Base-by-base conservation (phyloP, 2,888 invertebrate genomes). In the Serrognathus titanus region DNA sequence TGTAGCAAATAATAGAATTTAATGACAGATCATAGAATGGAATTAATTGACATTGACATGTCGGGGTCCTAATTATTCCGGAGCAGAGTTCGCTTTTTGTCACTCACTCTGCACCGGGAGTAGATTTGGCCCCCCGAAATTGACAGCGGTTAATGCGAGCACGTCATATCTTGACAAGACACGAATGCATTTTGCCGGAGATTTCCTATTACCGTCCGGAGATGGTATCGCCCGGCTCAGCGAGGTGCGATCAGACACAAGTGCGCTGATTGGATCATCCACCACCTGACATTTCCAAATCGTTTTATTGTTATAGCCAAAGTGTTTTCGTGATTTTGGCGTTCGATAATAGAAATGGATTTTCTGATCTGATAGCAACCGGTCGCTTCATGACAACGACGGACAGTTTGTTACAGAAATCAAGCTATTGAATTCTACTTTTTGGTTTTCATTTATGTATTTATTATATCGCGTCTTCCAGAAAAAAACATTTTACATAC, bases 281-380 rank as follows among this genome's bases (percentile, higher is more conserved):
- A 46, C 57, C 57, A 60, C 60, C 60, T 60, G 60, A 60, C 60
- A 57, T 53, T 55, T 57, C 54, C 40, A 54, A 54, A 50, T 57
- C 59, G 54, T 48, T 57, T 57, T 60, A 60, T 60, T 60, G 60
- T 60, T 57, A 52, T 43, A 50, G 45, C 52, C 49, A 31, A 53
- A 45, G 53, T 52, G 50, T 54, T 55, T 58, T 51, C 46, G 50
- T 43, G 53, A 54, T 54, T 58, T 58, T 55, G 50, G 51, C 43
- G 39, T 46, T 43, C 49, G 60, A 60, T 60, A 60, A 60, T 49
- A 16, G 53, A 60, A 60, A 60, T 60, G 57, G 57, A 57, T 54
- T 60, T 60, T 54, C 45, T 36, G 48, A 57, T 57, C 57, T 52
- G 57, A 57, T 57, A 52, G 35, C 24, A 6, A 37, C 13, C 35